phyloP scores from a whole-genome alignment of 1,140 invertebrate genomes.

The Bombus cullumanus region DNA sequence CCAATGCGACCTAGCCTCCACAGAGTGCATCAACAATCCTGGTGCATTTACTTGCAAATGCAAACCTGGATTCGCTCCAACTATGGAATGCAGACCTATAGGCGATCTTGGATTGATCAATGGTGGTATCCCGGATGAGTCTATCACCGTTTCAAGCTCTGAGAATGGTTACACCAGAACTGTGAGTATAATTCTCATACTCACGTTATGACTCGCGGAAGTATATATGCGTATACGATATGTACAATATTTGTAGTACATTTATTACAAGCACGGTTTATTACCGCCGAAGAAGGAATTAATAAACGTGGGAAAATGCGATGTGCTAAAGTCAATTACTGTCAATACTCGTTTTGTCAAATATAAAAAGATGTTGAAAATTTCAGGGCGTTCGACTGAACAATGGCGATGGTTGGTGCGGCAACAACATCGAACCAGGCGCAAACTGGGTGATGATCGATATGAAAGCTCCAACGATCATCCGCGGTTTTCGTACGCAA shows the following conservation, averaged over 20 bases:
- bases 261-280: too few relatives aligned
- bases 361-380: too few relatives aligned
- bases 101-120: conserved; percentile 94
- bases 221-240: too few relatives aligned
- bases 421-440: conserved; percentile 91
- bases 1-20: conserved; percentile 95
- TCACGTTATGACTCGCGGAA: too few relatives aligned
- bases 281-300: too few relatives aligned
- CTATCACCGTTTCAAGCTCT: conserved; percentile 92
- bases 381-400: conserved; percentile 90
- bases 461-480: conserved; percentile 94
- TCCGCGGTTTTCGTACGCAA: conserved; percentile 95
- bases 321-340: too few relatives aligned
- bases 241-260: too few relatives aligned
- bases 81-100: conserved; percentile 94
- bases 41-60: conserved; percentile 97
- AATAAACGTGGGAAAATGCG: too few relatives aligned
- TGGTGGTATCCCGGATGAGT: conserved; percentile 94
- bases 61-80: conserved; percentile 91
- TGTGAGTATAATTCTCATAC: conserved; percentile 81
- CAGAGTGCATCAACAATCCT: conserved; percentile 94
- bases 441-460: conserved; percentile 95
- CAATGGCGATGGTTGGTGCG: conserved; percentile 94
- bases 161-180: conserved; percentile 92
- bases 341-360: too few relatives aligned